Evolutionary conservation across 2,797 vertebrate species (phyloP).

Genomic region (Thalassophryne amazonica): DNA sequence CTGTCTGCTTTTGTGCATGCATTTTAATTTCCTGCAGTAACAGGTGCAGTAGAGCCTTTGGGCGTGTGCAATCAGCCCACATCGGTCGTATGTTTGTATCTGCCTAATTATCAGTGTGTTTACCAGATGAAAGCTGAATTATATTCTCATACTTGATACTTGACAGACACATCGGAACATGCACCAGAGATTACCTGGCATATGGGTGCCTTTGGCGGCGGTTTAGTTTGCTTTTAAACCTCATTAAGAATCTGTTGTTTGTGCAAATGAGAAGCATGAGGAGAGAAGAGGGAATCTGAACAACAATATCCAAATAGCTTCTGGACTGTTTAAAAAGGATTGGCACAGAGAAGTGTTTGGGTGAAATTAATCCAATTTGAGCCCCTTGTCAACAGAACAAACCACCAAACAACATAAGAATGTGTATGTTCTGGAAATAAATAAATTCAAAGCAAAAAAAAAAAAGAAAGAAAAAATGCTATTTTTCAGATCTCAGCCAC

Average conservation of each 20-base stretch:
- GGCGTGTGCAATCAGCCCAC: constrained; percentile 31
- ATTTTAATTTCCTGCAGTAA: constrained; percentile 20
- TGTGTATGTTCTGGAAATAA: too few relatives aligned
- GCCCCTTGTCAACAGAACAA: neutral
- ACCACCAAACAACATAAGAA: neutral
- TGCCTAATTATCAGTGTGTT: constrained; percentile 29
- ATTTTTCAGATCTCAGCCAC: too few relatives aligned
- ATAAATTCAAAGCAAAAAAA: too few relatives aligned
- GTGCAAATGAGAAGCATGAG: constrained; percentile 20
- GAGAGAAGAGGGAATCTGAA: constrained; percentile 22
- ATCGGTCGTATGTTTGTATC: neutral
- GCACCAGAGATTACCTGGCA: constrained; percentile 23
- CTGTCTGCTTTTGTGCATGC: neutral
- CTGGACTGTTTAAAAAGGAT: constrained; percentile 8
- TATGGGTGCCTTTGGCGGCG: constrained; percentile 5
- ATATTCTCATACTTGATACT: constrained; percentile 21
- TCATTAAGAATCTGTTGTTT: constrained; percentile 48
- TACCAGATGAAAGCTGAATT: constrained; percentile 28
- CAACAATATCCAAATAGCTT: constrained; percentile 29
- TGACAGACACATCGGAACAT: constrained; percentile 4
- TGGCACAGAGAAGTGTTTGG: neutral
- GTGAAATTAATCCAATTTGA: constrained; percentile 8
- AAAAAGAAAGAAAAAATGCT: too few relatives aligned
- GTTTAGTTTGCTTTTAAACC: constrained; percentile 38
- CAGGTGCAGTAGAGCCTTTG: constrained; percentile 45